A percentile compares a stretch with the other conserved stretches of the same genome.
These are phyloP conservation scores for Arenaria interpres DNA, from an alignment of 2,113 vertebrate genomes.

Conservation along the genomic window DNA sequence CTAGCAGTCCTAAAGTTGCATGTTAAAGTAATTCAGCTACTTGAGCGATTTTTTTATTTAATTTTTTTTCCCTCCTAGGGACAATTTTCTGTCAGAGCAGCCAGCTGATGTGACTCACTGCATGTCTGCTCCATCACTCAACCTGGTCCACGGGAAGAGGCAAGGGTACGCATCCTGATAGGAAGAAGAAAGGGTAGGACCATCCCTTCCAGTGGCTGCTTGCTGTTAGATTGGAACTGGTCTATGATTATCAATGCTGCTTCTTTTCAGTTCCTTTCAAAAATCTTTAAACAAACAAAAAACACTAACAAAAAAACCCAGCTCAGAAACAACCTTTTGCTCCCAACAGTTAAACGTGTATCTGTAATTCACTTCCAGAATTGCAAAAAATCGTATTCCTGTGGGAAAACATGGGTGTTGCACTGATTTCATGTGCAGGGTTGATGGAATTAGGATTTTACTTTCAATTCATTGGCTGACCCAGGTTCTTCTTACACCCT, in stretches of 20 bases:
- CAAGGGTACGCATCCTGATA: not conserved
- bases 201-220: not conserved
- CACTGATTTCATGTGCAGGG: not conserved
- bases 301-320: not conserved
- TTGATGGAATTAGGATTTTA: not conserved
- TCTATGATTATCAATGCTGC: not conserved
- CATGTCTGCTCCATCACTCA: not conserved
- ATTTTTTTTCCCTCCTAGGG: not conserved
- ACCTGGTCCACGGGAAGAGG: not conserved
- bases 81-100: not conserved
- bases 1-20: not conserved
- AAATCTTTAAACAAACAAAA: not conserved
- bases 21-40: not conserved
- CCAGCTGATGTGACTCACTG: not conserved
- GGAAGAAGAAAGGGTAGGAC: not conserved
- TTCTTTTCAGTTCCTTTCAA: not conserved
- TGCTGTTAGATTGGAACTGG: not conserved
- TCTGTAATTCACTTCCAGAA: not conserved
- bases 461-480: not conserved
- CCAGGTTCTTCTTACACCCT: not conserved
- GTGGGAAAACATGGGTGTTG: not conserved
- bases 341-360: not conserved
- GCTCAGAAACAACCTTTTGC: not conserved
- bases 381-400: not conserved
- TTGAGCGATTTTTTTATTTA: fast-evolving